Conservation (phyloP, 2,888 invertebrate species). For the Callinectes sapidus region DNA sequence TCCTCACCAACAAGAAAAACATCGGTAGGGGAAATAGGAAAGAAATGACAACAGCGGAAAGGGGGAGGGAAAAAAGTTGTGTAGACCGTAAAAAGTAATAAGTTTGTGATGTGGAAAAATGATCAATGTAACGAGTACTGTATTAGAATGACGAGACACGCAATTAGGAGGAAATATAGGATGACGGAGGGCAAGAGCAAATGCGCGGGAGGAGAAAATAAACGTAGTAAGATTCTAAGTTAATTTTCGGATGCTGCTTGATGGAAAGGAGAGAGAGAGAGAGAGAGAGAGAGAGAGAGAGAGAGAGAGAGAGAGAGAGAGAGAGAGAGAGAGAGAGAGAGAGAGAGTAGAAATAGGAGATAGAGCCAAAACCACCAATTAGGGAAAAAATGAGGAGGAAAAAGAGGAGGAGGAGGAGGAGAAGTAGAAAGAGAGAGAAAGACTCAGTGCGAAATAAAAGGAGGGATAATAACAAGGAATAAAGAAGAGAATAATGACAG, state of each 20-base stretch:
- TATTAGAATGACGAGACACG: neutral
- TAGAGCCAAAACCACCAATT: conserved; percentile 10
- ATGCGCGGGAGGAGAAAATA: neutral
- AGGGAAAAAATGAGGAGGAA: neutral
- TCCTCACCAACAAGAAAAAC: neutral
- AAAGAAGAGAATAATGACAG: neutral
- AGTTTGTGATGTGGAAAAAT: too few species aligned
- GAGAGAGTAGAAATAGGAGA: neutral
- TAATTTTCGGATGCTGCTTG: neutral
- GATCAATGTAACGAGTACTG: neutral
- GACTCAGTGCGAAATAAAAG: neutral
- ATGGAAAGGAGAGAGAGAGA: neutral
- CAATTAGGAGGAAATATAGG: neutral
- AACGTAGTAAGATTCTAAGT: neutral
- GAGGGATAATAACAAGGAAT: neutral
- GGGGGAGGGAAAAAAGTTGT: neutral
- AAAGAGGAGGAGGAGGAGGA: neutral
- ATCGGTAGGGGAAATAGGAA: neutral
- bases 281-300: conserved; percentile 35
- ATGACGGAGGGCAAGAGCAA: neutral
- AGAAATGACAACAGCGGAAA: neutral
- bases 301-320: conserved; percentile 30
- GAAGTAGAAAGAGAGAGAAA: neutral
- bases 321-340: conserved; percentile 37
- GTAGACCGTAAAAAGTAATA: neutral